phyloP scores from a whole-genome alignment of 1,140 invertebrate genomes.

The Microvelia longipes region DNA sequence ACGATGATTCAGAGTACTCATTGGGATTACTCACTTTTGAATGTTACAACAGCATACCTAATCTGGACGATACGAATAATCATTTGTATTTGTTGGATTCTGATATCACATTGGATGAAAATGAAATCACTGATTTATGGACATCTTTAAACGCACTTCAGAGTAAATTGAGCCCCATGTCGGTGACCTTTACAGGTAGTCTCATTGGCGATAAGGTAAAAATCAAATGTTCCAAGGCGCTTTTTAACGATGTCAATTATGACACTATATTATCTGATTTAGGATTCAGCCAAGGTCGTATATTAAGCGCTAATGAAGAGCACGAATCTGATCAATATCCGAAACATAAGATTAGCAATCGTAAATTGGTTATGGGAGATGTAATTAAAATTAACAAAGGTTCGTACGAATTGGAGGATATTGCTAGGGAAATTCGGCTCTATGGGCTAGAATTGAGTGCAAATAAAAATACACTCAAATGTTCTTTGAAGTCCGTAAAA shows the following conservation, averaged over 20 bases:
- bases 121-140: background rate
- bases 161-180: background rate
- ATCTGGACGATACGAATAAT: background rate
- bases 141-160: background rate
- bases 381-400: background rate
- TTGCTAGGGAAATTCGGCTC: background rate
- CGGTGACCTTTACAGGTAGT: no score
- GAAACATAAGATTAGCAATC: background rate
- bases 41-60: background rate
- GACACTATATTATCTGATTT: background rate
- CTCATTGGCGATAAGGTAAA: background rate
- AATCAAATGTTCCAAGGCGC: background rate
- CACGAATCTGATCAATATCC: background rate
- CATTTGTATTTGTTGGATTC: background rate
- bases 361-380: background rate
- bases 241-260: background rate
- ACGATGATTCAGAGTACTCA: background rate
- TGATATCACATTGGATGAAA: background rate
- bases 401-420: background rate
- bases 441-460: background rate
- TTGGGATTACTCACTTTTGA: background rate
- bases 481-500: background rate
- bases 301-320: background rate
- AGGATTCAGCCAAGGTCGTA: background rate
- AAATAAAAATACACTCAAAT: background rate